These are phyloP conservation scores for Sebastes kiyomatsui DNA, from an alignment of 2,797 vertebrate species.

Conservation along the genomic window DNA sequence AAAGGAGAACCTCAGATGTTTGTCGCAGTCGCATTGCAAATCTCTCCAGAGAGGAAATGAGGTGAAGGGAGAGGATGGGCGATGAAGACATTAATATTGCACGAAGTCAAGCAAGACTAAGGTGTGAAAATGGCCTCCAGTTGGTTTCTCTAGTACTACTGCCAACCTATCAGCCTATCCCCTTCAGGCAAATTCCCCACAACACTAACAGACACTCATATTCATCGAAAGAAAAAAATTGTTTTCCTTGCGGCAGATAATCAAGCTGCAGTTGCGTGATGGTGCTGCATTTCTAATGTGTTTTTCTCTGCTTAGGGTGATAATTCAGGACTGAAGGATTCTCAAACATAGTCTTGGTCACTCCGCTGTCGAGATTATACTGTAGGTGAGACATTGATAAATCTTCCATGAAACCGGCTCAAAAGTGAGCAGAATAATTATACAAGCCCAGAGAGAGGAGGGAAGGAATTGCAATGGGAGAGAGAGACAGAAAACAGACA, in stretches of 20 bases:
- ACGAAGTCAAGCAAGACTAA: slow-evolving; percentile 60
- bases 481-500: slow-evolving; percentile 35
- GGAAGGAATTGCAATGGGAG: slow-evolving; percentile 44
- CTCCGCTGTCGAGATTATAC: slow-evolving; percentile 51
- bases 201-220: slow-evolving; percentile 56
- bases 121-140: slow-evolving; percentile 70
- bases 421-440: slow-evolving; percentile 63
- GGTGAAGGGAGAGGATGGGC: slow-evolving; percentile 32
- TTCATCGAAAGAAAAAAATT: slow-evolving; percentile 29
- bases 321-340: slow-evolving; percentile 60
- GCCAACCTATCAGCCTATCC: slow-evolving; percentile 54
- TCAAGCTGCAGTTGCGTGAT: slow-evolving; percentile 59
- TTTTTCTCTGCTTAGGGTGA: slow-evolving; percentile 56
- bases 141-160: slow-evolving; percentile 48
- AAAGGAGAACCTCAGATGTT: slow-evolving; percentile 53
- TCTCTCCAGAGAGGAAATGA: slow-evolving; percentile 51
- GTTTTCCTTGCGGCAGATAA: slow-evolving; percentile 57
- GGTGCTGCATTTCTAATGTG: slow-evolving; percentile 62
- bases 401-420: slow-evolving; percentile 61
- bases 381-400: slow-evolving; percentile 60
- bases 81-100: slow-evolving; percentile 61
- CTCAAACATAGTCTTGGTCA: slow-evolving; percentile 53
- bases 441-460: neutral
- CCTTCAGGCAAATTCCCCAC: slow-evolving; percentile 53
- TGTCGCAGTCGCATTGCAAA: slow-evolving; percentile 57